Conservation (phyloP, 1,140 invertebrate species). For the Drosophila sp. region DNA sequence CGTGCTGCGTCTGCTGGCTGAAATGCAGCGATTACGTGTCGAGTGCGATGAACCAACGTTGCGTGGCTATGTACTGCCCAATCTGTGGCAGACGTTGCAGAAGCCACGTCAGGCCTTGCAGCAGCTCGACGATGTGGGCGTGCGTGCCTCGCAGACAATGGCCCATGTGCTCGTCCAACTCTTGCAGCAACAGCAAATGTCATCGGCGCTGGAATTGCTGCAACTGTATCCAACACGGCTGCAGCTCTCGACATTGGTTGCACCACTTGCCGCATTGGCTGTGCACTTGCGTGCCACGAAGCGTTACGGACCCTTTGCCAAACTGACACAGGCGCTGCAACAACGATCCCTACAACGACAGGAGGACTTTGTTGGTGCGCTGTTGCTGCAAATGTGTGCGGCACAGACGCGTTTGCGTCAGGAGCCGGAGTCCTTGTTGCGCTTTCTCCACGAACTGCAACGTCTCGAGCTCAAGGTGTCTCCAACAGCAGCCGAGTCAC, state of each 20-base stretch:
- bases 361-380: slow-evolving; percentile 66
- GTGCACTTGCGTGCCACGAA: slow-evolving; percentile 73
- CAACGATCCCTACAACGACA: slow-evolving; percentile 52
- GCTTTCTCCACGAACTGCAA: slow-evolving; percentile 67
- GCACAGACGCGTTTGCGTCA: slow-evolving; percentile 63
- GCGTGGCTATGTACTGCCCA: slow-evolving; percentile 83
- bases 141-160: slow-evolving; percentile 69
- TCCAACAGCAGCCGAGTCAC: slow-evolving; percentile 50
- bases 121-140: slow-evolving; percentile 76
- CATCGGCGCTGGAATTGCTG: slow-evolving; percentile 61
- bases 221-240: slow-evolving; percentile 74
- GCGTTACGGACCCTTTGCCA: slow-evolving; percentile 60
- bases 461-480: slow-evolving; percentile 64
- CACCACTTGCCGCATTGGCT: slow-evolving; percentile 53
- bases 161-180: slow-evolving; percentile 82
- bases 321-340: slow-evolving; percentile 54
- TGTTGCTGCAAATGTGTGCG: slow-evolving; percentile 65
- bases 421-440: slow-evolving; percentile 46
- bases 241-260: slow-evolving; percentile 39
- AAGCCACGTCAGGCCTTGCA: slow-evolving; percentile 74
- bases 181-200: slow-evolving; percentile 71
- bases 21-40: slow-evolving; percentile 84
- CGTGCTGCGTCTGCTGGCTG: slow-evolving; percentile 68
- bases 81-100: slow-evolving; percentile 70
- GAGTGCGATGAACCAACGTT: slow-evolving; percentile 85